These are phyloP conservation scores for Mastomys natalensis DNA, from an alignment of 2,113 vertebrate genomes.

Conservation along the genomic window DNA sequence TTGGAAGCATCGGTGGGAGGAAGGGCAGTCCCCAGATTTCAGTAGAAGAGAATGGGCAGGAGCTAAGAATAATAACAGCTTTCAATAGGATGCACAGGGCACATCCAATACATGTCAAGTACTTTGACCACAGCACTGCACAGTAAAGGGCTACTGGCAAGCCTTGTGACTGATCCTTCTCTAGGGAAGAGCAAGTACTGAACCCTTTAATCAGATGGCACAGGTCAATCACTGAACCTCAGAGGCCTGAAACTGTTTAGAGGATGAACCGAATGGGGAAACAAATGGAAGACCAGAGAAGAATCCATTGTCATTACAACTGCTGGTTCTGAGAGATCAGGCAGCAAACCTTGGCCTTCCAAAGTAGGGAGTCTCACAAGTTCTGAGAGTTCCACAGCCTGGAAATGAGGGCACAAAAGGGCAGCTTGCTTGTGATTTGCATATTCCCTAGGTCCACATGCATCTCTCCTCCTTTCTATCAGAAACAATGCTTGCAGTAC, in stretches of 20 bases:
- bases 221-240: not conserved
- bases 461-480: not conserved
- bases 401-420: not conserved
- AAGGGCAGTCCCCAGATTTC: not conserved
- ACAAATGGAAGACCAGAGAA: not conserved
- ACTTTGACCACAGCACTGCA: not conserved
- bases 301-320: not conserved
- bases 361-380: not conserved
- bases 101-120: not conserved
- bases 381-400: not conserved
- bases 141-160: not conserved
- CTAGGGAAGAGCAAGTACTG: not conserved
- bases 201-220: not conserved
- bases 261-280: not conserved
- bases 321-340: not conserved
- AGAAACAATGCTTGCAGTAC: constrained; percentile 19
- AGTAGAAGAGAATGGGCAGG: not conserved
- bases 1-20: not conserved
- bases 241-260: not conserved
- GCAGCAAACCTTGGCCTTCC: constrained; percentile 14
- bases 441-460: not conserved
- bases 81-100: not conserved
- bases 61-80: not conserved
- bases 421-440: constrained; percentile 42
- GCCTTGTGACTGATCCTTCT: not conserved